phyloP scores from a whole-genome alignment of 2,888 invertebrate species.

The Marronus borbonicus region DNA sequence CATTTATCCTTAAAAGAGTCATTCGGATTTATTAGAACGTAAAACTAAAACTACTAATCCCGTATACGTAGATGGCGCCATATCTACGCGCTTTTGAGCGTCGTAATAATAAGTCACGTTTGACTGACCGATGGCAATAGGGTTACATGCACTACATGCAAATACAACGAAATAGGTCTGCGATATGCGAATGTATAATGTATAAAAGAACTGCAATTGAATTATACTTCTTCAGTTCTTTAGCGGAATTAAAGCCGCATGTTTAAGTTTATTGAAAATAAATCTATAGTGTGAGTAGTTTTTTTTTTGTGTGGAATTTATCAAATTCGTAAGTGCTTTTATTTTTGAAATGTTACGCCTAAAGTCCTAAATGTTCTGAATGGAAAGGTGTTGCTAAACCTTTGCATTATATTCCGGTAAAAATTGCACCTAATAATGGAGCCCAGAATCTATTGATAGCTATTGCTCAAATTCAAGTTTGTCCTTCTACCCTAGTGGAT shows the following conservation, averaged over 20 bases:
- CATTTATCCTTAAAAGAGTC: conserved; percentile 11
- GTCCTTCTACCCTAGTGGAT: no score
- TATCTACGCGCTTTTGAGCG: background rate
- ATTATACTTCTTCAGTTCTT: background rate
- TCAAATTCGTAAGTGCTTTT: no score
- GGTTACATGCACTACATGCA: conserved; percentile 31
- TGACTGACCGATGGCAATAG: background rate
- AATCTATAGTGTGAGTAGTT: no score
- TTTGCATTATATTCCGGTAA: no score
- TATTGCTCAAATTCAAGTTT: no score
- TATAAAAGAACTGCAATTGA: conserved; percentile 14
- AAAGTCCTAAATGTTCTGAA: no score
- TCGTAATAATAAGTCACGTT: background rate
- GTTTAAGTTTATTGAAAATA: no score
- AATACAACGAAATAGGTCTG: background rate
- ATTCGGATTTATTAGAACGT: conserved; percentile 33
- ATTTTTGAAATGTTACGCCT: no score
- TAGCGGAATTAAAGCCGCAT: background rate
- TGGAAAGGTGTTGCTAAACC: no score
- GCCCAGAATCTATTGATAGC: no score
- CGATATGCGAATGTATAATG: background rate
- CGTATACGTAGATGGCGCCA: conserved; percentile 9
- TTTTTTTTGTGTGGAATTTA: no score
- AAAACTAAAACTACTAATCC: conserved; percentile 6
- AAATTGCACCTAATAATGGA: no score